Base-by-base conservation (phyloP, 2,888 invertebrate species). In the Drosophila acutilabella region DNA sequence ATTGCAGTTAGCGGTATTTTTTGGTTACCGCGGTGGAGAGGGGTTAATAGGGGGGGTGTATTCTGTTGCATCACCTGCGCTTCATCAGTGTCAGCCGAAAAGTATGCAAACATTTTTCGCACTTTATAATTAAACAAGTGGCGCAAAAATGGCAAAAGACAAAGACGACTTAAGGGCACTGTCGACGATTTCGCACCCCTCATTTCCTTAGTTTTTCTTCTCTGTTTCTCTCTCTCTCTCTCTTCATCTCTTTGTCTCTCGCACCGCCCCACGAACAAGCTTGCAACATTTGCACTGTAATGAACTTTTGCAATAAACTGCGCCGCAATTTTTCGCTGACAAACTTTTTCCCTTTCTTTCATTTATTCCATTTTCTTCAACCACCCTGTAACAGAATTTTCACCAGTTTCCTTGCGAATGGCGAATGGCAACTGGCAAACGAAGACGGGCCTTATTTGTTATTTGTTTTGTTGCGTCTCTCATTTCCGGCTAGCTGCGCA, bases 301-400 rank as follows among this genome's bases (percentile, higher is more conserved):
- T 85, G 88, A 85, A 85, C 84, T 85, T 85, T 85, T 88, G 88
- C 84, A 85, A 85, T 85, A 85, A 85, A 85, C 84, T 85, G 88
- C 76, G 84, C 84, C 88, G 83, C 84, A 85, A 85, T 85, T 85
- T 85, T 85, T 85, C 88, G 84, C 84, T 85, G 84, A 85, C 84
- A 85, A 85, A 85, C 71, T 85, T 88, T 83, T 78, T 68, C 53
- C 69, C 56, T 51, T 62, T 67, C 40, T 14, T 41, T 33, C 54
- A 45, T 45, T 45, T 14, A 36, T 36, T 36, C 36, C 36, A 13
- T 4, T 30, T n/a, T 4, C 41, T n/a, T 36, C 36, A 7, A 18
- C 20, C 18, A 36, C 2, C 23, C n/a, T 36, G 13, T 13, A 36
- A 13, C 36, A 36, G 13, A 36, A 36, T 36, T 36, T 36, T 36